These are phyloP conservation scores for Cyclophora punctaria DNA, from an alignment of 2,888 invertebrate genomes.

Conservation along the genomic window DNA sequence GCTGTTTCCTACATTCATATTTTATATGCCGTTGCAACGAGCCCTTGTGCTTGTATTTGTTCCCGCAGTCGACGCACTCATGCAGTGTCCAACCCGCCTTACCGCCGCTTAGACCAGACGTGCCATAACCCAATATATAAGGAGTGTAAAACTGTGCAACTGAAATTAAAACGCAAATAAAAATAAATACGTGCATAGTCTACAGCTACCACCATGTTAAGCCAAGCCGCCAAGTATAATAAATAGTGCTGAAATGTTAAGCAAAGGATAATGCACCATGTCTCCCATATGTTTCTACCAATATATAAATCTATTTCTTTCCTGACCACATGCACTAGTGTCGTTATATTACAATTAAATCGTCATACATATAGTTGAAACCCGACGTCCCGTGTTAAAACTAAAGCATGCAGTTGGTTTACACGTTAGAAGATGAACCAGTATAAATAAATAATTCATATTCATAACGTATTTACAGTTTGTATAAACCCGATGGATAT, in stretches of 20 bases:
- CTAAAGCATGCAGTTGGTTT: too few relatives aligned
- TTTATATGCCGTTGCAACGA: constrained; percentile 84
- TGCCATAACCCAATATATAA: constrained; percentile 72
- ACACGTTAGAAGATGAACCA: too few relatives aligned
- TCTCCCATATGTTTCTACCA: constrained; percentile 66
- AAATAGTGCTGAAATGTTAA: constrained; percentile 22
- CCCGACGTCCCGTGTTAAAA: too few relatives aligned
- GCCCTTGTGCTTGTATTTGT: constrained; percentile 87
- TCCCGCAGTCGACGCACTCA: constrained; percentile 83
- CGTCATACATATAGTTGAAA: neutral
- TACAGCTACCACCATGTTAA: constrained; percentile 59
- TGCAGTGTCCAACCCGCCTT: constrained; percentile 69
- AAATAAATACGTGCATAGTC: constrained; percentile 68
- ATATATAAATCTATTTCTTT: constrained; percentile 30
- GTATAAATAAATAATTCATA: too few relatives aligned
- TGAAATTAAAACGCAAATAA: constrained; percentile 71
- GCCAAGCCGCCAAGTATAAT: constrained; percentile 53
- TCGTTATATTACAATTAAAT: constrained; percentile 23
- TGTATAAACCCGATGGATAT: neutral
- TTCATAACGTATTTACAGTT: neutral
- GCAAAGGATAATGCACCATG: constrained; percentile 72
- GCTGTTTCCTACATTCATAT: constrained; percentile 83
- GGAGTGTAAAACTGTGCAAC: constrained; percentile 74
- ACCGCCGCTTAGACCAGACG: constrained; percentile 59
- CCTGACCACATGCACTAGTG: constrained; percentile 45